phyloP scores from a whole-genome alignment of 1,140 invertebrate species.

The Pteromalus puparum region DNA sequence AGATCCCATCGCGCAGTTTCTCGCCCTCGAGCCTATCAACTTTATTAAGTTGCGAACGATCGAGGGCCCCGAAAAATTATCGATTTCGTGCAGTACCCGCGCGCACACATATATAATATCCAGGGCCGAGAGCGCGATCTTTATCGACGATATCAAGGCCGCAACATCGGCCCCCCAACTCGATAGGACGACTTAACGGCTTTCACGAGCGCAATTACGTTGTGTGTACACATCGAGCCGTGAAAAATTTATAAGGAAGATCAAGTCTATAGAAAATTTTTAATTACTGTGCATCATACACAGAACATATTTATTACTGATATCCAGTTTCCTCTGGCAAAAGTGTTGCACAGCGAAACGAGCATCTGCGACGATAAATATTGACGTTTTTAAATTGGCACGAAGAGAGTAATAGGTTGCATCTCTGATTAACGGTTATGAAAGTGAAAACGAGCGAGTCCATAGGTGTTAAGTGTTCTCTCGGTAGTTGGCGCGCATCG shows the following conservation, averaged over 20 bases:
- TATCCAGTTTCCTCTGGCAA: no score
- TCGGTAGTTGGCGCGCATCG: conserved; percentile 54
- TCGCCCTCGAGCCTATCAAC: conserved; percentile 43
- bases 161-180: conserved; percentile 63
- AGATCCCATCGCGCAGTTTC: conserved; percentile 39
- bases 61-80: conserved; percentile 59
- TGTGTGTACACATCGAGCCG: no score
- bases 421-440: conserved; percentile 60
- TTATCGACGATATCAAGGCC: conserved; percentile 51
- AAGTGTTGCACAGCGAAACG: no score
- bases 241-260: neutral
- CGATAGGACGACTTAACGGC: neutral
- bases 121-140: conserved; percentile 58
- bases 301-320: no score
- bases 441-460: conserved; percentile 49
- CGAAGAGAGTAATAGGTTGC: conserved; percentile 60
- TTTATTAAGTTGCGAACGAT: conserved; percentile 61
- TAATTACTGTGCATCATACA: no score
- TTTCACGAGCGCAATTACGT: neutral
- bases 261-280: no score
- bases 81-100: conserved; percentile 65
- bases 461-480: conserved; percentile 63
- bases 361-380: neutral
- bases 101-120: conserved; percentile 49
- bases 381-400: conserved; percentile 56